phyloP scores from a whole-genome alignment of 2,888 invertebrate species.

The Apomyelois bistriatella region DNA sequence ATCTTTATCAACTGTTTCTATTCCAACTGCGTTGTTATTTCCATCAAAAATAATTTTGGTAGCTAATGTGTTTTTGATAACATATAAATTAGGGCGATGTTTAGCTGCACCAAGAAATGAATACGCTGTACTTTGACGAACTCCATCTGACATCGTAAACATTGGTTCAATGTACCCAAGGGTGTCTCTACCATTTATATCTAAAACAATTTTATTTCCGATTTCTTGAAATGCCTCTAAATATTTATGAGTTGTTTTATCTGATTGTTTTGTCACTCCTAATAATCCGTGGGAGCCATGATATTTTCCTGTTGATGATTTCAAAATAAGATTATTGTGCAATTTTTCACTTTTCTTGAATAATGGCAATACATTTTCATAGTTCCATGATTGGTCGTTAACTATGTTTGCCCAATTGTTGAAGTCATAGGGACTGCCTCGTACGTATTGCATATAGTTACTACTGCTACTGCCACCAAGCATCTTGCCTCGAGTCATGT shows the following conservation, averaged over 20 bases:
- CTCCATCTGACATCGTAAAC: slow-evolving; percentile 53
- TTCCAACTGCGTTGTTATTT: slow-evolving; percentile 29
- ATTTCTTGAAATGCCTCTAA: slow-evolving; percentile 51
- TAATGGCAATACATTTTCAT: slow-evolving; percentile 31
- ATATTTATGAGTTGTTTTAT: slow-evolving; percentile 25
- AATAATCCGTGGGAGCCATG: slow-evolving; percentile 31
- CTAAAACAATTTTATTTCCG: slow-evolving; percentile 47
- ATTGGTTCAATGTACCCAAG: slow-evolving; percentile 61
- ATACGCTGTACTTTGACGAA: slow-evolving; percentile 49
- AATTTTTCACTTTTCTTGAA: slow-evolving; percentile 40
- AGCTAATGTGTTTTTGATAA: slow-evolving; percentile 27
- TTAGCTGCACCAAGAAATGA: slow-evolving; percentile 23
- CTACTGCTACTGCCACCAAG: slow-evolving; percentile 40
- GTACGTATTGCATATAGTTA: slow-evolving; percentile 31
- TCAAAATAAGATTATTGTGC: slow-evolving; percentile 20
- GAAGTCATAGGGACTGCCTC: slow-evolving; percentile 34
- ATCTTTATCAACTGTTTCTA: slow-evolving; percentile 17
- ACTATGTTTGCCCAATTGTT: slow-evolving; percentile 28
- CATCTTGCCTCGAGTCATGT: slow-evolving; percentile 31
- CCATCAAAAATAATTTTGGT: slow-evolving; percentile 30
- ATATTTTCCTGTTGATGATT: slow-evolving; percentile 20
- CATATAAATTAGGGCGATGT: slow-evolving; percentile 74
- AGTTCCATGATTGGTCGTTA: slow-evolving; percentile 34
- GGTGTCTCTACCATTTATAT: slow-evolving; percentile 50
- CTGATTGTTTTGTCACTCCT: slow-evolving; percentile 22